A percentile compares a stretch with the other conserved stretches of the same genome.
Evolutionary conservation across 2,888 invertebrate genomes (phyloP).

Genomic region (Petrolisthes manimaculis): DNA sequence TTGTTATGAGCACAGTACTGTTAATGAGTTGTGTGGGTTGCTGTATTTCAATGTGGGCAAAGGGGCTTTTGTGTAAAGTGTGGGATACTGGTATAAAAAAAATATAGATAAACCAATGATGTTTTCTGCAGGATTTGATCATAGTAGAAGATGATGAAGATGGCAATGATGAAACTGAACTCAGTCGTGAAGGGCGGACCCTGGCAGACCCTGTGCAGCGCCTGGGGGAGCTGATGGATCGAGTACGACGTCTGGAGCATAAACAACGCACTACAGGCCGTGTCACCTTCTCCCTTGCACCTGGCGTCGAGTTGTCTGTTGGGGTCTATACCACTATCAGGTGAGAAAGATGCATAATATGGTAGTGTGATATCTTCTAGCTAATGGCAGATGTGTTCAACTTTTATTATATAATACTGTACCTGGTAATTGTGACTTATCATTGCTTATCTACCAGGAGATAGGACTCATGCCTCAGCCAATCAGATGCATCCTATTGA

Average conservation of each 20-base stretch:
- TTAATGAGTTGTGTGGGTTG: too few species aligned
- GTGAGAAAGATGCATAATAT: slow-evolving; percentile 63
- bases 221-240: slow-evolving; percentile 71
- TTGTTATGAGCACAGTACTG: too few species aligned
- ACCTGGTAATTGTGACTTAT: not conserved
- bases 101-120: too few species aligned
- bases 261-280: slow-evolving; percentile 76
- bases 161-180: slow-evolving; percentile 19
- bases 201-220: slow-evolving; percentile 72
- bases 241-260: slow-evolving; percentile 77
- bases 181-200: slow-evolving; percentile 15
- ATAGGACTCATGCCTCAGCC: too few species aligned
- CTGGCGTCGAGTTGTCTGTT: slow-evolving; percentile 75
- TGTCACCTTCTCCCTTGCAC: slow-evolving; percentile 75
- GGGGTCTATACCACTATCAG: slow-evolving; percentile 75
- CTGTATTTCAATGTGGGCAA: not conserved
- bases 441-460: too few species aligned
- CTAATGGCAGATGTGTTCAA: not conserved
- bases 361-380: not conserved
- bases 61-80: not conserved
- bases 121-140: slow-evolving; percentile 40
- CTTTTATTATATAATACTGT: not conserved
- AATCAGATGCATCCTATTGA: too few species aligned
- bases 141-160: slow-evolving; percentile 38
- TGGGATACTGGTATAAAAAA: too few species aligned